These are phyloP conservation scores for Chaitophorus viminalis DNA, from an alignment of 2,888 invertebrate genomes.

Conservation along the genomic window DNA sequence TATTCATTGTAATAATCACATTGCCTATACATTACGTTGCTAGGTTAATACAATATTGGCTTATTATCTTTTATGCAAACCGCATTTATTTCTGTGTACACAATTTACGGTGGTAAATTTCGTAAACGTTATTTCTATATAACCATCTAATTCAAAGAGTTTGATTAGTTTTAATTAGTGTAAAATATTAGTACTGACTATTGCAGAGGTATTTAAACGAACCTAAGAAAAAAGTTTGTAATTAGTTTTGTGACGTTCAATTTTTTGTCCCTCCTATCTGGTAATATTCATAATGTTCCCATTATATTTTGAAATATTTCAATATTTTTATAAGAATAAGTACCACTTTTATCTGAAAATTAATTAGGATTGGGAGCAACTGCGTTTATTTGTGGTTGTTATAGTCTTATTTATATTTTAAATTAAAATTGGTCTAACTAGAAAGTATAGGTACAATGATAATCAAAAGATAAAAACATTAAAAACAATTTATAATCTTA, in stretches of 20 bases:
- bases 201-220: neutral
- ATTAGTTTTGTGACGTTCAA: neutral
- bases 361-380: too few relatives aligned
- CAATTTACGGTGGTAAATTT: conserved; percentile 33
- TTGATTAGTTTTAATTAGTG: neutral
- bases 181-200: neutral
- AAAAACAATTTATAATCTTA: too few relatives aligned
- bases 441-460: too few relatives aligned
- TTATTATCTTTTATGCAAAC: conserved; percentile 9
- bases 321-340: too few relatives aligned
- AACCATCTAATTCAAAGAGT: neutral
- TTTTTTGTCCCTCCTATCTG: neutral
- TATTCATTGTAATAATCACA: neutral
- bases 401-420: too few relatives aligned
- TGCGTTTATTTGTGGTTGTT: too few relatives aligned
- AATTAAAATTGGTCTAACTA: too few relatives aligned
- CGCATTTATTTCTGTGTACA: neutral
- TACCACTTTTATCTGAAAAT: too few relatives aligned
- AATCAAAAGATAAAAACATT: too few relatives aligned
- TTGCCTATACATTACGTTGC: neutral
- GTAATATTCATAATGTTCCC: too few relatives aligned
- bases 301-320: too few relatives aligned
- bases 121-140: neutral
- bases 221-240: neutral
- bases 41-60: conserved; percentile 9